Evolutionary conservation across 2,113 vertebrate genomes (phyloP).

Genomic region (Trogon surrucura): DNA sequence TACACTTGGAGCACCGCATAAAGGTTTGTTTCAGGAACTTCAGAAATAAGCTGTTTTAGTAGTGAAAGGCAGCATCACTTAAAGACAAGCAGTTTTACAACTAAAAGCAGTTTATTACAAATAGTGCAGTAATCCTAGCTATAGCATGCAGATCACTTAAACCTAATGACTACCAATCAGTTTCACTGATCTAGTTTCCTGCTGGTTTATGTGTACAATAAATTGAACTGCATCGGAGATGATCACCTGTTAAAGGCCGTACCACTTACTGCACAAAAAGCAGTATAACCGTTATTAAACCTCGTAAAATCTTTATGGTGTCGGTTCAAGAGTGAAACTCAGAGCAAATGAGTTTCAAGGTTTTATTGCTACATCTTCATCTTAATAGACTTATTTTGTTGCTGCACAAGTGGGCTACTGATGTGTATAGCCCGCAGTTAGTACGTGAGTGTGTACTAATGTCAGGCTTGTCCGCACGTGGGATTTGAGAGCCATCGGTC

Average conservation of each 20-base stretch:
- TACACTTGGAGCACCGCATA: conserved; percentile 92
- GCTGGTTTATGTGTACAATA: background rate
- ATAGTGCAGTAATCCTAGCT: background rate
- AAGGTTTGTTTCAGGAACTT: conserved; percentile 67
- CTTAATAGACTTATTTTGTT: background rate
- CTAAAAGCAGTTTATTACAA: background rate
- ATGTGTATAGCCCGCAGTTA: background rate
- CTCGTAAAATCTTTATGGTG: background rate
- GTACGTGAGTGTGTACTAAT: no score
- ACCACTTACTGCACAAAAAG: background rate
- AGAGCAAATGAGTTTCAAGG: background rate
- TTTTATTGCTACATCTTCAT: background rate
- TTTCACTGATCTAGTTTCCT: background rate
- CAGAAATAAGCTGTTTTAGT: background rate
- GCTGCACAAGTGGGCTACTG: background rate
- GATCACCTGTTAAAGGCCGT: background rate
- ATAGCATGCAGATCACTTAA: background rate
- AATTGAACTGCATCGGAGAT: background rate
- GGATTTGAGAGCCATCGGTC: background rate
- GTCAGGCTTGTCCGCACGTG: background rate
- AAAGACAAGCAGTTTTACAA: background rate
- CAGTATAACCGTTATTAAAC: background rate
- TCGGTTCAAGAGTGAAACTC: background rate
- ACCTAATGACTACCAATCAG: background rate
- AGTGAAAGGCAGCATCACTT: background rate